These are phyloP conservation scores for Tanytarsus gracilentus DNA, from an alignment of 2,888 invertebrate genomes.

Conservation along the genomic window DNA sequence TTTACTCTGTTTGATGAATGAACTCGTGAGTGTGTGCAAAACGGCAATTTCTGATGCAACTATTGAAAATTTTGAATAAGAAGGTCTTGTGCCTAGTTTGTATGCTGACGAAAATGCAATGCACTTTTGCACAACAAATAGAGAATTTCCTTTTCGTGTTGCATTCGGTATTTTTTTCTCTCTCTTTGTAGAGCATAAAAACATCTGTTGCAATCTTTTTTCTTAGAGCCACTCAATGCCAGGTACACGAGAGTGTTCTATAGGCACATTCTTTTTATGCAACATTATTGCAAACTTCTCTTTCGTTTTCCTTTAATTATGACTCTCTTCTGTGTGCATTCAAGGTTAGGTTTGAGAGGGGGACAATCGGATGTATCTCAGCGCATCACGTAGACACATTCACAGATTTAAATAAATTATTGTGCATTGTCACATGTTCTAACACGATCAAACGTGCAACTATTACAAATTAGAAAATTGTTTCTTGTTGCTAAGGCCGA, in stretches of 20 bases:
- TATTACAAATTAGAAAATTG: too few relatives aligned
- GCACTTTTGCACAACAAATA: background rate
- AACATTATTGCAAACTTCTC: background rate
- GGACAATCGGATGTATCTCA: too few relatives aligned
- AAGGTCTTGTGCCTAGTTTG: conserved; percentile 3
- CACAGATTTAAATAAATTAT: too few relatives aligned
- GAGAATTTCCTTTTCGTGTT: background rate
- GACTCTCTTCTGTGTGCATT: too few relatives aligned
- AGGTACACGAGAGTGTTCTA: background rate
- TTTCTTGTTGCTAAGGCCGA: too few relatives aligned
- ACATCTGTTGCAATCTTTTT: conserved; percentile 1
- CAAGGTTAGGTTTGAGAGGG: background rate
- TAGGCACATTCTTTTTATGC: background rate
- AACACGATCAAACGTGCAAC: too few relatives aligned
- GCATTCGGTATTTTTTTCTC: too few relatives aligned
- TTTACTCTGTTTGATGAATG: too few relatives aligned
- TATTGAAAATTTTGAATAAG: conserved; percentile 20
- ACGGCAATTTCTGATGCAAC: conserved; percentile 22
- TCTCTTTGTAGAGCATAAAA: background rate
- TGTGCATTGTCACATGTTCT: too few relatives aligned
- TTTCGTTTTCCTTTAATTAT: too few relatives aligned
- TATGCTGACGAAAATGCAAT: conserved; percentile 1
- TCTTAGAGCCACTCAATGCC: background rate
- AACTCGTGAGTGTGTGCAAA: too few relatives aligned
- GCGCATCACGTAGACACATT: too few relatives aligned